Base-by-base conservation (phyloP, 1,140 invertebrate species). In the Chionoecetes opilio region DNA sequence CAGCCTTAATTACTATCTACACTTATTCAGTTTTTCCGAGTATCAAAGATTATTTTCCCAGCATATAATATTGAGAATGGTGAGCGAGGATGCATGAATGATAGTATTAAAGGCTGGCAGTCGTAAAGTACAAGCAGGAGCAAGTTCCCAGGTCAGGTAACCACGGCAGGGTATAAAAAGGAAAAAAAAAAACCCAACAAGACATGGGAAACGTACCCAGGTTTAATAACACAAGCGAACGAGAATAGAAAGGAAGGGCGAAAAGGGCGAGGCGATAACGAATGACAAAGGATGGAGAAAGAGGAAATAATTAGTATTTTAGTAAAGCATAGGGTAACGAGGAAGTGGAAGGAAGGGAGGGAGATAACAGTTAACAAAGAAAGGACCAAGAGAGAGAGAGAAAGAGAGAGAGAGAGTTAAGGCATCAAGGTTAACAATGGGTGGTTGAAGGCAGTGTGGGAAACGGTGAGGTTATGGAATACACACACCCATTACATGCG, bases 401-500 rank as follows among this genome's bases (percentile, higher is more conserved):
- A 75, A 26, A n/a, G 63, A 75, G 21, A 75, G 63, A 75, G 26
- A n/a, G n/a, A 75, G 21, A 26, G 26, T 75, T n/a, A n/a, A 75
- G n/a, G 9, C 63, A 75, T 75, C n/a, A 11, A 75, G 63, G 63
- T 26, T 2, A 5, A 75, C 63, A 75, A 75, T 75, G 21, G 63
- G 63, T n/a, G 63, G 63, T 75, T 75, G 37, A 31, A 37, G 31
- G 92, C 26, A 31, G 63, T 53, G 35, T 34, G 46, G 35, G 82
- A n/a, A 35, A 88, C 91, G 92, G 92, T n/a, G 92, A 95, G 92
- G 82, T 92, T 85, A 35, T 90, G 17, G 89, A 94, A 91, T 82
- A 90, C 41, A 90, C 35, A 94, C 32, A 94, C 63, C n/a, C n/a
- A n/a, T 6, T n/a, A 75, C 93, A 46, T 41, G 86, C 9, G 53